A percentile compares a stretch with the other conserved stretches of the same genome.
Conservation (phyloP, 2,888 invertebrate species). For the Lobophora halterata region DNA sequence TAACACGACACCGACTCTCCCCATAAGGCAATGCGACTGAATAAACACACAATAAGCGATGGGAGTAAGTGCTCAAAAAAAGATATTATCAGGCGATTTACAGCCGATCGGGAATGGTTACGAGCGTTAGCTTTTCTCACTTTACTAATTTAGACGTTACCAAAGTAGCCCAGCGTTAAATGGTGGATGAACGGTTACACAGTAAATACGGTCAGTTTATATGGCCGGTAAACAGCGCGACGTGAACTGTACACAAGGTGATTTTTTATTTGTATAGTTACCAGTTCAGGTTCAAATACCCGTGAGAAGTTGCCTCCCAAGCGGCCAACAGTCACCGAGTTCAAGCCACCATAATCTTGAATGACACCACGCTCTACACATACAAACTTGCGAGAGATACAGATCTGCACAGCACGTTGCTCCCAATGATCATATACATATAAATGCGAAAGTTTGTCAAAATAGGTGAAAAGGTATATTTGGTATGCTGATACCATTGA, state of each 20-base stretch:
- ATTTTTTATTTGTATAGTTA: slow-evolving; percentile 73
- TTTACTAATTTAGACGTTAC: slow-evolving; percentile 77
- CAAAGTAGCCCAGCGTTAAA: slow-evolving; percentile 76
- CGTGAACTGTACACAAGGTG: slow-evolving; percentile 79
- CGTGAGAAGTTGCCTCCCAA: slow-evolving; percentile 70
- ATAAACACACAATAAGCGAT: slow-evolving; percentile 70
- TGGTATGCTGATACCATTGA: too few relatives aligned
- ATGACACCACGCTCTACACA: slow-evolving; percentile 50
- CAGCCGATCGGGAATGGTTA: slow-evolving; percentile 68
- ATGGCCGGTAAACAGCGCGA: slow-evolving; percentile 71
- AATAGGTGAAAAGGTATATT: too few relatives aligned
- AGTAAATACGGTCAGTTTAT: slow-evolving; percentile 75
- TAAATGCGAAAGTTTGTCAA: too few relatives aligned
- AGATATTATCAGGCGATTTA: slow-evolving; percentile 75
- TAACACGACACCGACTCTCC: slow-evolving; percentile 60
- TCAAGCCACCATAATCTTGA: slow-evolving; percentile 61
- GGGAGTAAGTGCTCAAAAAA: slow-evolving; percentile 60
- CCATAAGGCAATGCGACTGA: slow-evolving; percentile 56
- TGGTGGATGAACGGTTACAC: slow-evolving; percentile 71
- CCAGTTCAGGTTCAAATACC: slow-evolving; percentile 71
- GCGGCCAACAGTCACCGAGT: slow-evolving; percentile 35
- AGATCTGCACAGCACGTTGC: slow-evolving; percentile 55
- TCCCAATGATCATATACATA: too few relatives aligned
- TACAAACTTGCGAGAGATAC: slow-evolving; percentile 32
- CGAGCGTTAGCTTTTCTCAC: slow-evolving; percentile 77